Conservation (phyloP, 2,113 vertebrate species). For the Pollachius pollachius region DNA sequence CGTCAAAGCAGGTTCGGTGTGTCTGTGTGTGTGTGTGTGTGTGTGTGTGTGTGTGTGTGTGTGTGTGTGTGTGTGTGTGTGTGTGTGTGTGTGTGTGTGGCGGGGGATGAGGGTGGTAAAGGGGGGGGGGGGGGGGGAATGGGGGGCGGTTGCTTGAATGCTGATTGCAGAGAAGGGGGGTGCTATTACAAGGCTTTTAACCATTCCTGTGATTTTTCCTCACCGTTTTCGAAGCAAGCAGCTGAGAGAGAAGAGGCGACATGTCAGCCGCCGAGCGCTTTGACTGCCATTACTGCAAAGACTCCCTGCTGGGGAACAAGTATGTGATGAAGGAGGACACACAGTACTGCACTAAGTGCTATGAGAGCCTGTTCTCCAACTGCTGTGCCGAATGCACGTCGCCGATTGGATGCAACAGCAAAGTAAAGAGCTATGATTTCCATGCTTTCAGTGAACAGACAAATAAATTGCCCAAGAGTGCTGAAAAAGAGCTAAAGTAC, state of each 20-base stretch:
- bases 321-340: slow-evolving; percentile 85
- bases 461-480: no score
- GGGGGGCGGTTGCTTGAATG: slow-evolving; percentile 8
- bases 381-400: slow-evolving; percentile 85
- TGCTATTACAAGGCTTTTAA: slow-evolving; percentile 18
- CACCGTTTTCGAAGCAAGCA: slow-evolving; percentile 21
- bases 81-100: no score
- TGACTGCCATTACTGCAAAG: slow-evolving; percentile 89
- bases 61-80: no score
- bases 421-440: slow-evolving; percentile 72
- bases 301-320: slow-evolving; percentile 86
- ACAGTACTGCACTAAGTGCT: slow-evolving; percentile 87
- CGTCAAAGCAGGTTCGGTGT: no score
- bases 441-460: no score
- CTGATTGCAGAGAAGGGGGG: slow-evolving; percentile 9
- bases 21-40: slow-evolving; percentile 16
- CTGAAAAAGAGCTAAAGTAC: no score
- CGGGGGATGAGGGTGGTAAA: slow-evolving; percentile 11
- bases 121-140: slow-evolving; percentile 9
- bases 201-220: slow-evolving; percentile 11
- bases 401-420: slow-evolving; percentile 84
- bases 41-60: no score
- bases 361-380: slow-evolving; percentile 87
- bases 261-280: slow-evolving; percentile 78
- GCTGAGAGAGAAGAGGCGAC: slow-evolving; percentile 44